Conservation (phyloP, 2,797 vertebrate genomes). For the Labroides dimidiatus region DNA sequence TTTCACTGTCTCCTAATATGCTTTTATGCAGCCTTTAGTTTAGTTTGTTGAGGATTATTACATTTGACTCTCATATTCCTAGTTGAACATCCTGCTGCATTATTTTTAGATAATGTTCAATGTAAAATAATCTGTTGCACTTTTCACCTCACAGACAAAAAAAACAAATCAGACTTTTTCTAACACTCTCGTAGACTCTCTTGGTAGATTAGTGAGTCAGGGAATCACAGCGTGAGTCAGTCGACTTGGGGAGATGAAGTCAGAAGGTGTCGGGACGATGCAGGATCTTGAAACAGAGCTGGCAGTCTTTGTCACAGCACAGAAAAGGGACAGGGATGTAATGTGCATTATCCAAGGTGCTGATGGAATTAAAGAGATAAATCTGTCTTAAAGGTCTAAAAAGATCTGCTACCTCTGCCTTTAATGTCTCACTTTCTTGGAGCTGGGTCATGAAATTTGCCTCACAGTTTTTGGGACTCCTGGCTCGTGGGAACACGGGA, state of each 20-base stretch:
- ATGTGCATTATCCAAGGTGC: background rate
- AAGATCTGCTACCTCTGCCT: conserved; percentile 4
- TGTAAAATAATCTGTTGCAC: background rate
- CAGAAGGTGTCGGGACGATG: background rate
- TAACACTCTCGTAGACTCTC: background rate
- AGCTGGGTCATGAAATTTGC: conserved; percentile 20
- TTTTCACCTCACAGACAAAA: background rate
- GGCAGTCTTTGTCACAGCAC: background rate
- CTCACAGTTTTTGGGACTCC: conserved; percentile 37
- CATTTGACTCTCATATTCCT: background rate
- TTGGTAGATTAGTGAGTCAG: conserved; percentile 9
- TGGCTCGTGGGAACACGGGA: conserved; percentile 34
- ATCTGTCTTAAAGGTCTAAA: background rate
- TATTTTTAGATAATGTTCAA: background rate
- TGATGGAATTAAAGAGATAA: background rate
- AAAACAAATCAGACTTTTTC: background rate
- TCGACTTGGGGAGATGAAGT: background rate
- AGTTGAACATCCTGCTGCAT: background rate
- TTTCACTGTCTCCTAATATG: background rate
- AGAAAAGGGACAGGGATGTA: background rate
- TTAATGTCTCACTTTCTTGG: conserved; percentile 11
- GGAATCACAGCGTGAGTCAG: background rate
- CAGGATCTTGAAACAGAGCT: background rate
- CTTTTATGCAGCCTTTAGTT: background rate
- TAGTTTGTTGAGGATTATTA: background rate